Conservation (phyloP, 2,113 vertebrate genomes). For the Naja naja region DNA sequence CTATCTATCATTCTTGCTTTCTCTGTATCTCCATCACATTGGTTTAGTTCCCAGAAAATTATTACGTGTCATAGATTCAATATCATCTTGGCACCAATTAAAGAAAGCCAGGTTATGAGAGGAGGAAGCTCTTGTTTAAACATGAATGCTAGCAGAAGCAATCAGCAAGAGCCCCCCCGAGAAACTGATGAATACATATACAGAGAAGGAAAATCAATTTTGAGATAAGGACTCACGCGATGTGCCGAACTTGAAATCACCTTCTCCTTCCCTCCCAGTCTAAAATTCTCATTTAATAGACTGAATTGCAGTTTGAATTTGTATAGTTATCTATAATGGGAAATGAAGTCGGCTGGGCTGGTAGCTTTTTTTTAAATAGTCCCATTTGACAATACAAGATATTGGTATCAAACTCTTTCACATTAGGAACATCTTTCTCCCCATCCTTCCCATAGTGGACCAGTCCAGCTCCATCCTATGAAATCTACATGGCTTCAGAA, state of each 20-base stretch:
- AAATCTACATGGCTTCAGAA: constrained; percentile 45
- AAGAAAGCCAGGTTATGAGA: constrained; percentile 12
- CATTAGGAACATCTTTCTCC: constrained; percentile 24
- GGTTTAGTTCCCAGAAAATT: constrained; percentile 19
- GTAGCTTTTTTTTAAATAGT: constrained; percentile 52
- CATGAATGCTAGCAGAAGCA: constrained; percentile 18
- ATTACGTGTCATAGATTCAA: constrained; percentile 1
- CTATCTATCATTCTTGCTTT: not conserved
- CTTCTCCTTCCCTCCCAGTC: not conserved
- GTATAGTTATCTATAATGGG: constrained; percentile 44
- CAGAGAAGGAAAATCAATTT: constrained; percentile 22
- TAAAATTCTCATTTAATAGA: constrained; percentile 47
- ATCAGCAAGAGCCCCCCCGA: constrained; percentile 22
- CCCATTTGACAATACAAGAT: constrained; percentile 34
- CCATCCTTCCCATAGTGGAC: not conserved
- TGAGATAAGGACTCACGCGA: constrained; percentile 27
- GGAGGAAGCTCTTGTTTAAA: constrained; percentile 18
- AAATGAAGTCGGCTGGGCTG: constrained; percentile 42
- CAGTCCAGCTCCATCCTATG: constrained; percentile 38
- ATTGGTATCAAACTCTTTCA: constrained; percentile 39
- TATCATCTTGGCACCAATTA: not conserved
- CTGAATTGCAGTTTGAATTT: constrained; percentile 36
- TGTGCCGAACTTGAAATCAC: constrained; percentile 37
- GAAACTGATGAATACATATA: constrained; percentile 10
- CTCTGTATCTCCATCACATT: not conserved